These are phyloP conservation scores for Oreonectes daqikongensis DNA, from an alignment of 2,797 vertebrate species.

Conservation along the genomic window DNA sequence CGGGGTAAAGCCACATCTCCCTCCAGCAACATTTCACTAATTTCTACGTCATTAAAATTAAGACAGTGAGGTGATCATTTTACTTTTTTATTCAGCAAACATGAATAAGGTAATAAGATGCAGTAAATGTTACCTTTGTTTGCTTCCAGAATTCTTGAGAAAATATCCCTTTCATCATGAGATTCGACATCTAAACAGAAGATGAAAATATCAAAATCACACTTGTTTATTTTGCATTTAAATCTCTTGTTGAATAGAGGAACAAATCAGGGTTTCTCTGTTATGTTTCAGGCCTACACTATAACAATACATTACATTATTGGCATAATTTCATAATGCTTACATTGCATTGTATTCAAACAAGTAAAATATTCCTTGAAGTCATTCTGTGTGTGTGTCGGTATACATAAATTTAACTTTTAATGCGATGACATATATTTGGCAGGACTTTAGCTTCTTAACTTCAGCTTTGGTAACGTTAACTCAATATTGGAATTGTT, in stretches of 20 bases:
- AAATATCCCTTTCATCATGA: slow-evolving; percentile 29
- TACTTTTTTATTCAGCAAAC: not conserved
- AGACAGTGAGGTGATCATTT: not conserved
- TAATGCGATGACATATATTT: not conserved
- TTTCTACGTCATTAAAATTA: slow-evolving; percentile 13
- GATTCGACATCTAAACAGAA: not conserved
- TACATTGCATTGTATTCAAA: not conserved
- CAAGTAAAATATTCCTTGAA: not conserved
- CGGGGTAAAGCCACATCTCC: slow-evolving; percentile 41
- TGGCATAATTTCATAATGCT: not conserved
- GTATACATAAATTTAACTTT: not conserved
- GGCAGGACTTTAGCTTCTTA: not conserved
- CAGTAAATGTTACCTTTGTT: slow-evolving; percentile 42
- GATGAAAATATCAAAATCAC: not conserved
- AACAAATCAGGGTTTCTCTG: not conserved
- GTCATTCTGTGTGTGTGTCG: not conserved
- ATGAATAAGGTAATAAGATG: not conserved
- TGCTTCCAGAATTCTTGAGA: slow-evolving; percentile 42
- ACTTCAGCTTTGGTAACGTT: not conserved
- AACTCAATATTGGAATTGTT: not conserved
- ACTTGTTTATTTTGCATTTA: not conserved
- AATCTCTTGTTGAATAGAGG: not conserved
- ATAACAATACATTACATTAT: not conserved
- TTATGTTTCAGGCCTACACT: not conserved
- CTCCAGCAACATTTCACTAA: slow-evolving; percentile 37